A percentile compares a stretch with the other conserved stretches of the same genome.
These are phyloP conservation scores for Chiloscyllium plagiosum DNA, from an alignment of 2,113 vertebrate genomes.

Conservation along the genomic window DNA sequence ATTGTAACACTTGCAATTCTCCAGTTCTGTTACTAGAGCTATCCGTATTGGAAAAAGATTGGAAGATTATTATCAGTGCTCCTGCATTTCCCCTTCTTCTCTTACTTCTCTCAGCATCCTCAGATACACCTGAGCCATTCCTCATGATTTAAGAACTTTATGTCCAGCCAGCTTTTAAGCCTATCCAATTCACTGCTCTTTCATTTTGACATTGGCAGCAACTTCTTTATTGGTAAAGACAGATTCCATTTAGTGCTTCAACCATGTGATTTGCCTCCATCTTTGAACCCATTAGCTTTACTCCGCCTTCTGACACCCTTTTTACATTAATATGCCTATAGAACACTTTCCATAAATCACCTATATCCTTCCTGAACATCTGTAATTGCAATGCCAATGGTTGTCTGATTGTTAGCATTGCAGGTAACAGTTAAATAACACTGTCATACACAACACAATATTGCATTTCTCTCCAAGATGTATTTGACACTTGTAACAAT, in stretches of 20 bases:
- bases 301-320: neutral
- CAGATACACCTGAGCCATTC: too few species aligned
- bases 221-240: too few species aligned
- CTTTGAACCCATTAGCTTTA: neutral
- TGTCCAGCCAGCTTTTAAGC: too few species aligned
- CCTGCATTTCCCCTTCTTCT: neutral
- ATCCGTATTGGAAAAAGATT: too few species aligned
- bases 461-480: neutral
- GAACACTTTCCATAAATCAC: neutral
- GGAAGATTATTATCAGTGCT: too few species aligned
- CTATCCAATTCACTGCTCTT: too few species aligned
- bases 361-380: neutral
- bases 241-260: too few species aligned
- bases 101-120: too few species aligned
- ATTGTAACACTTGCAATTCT: too few species aligned
- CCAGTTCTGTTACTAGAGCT: too few species aligned
- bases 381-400: neutral
- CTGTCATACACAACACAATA: neutral
- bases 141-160: too few species aligned
- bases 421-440: neutral
- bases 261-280: neutral
- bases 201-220: too few species aligned
- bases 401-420: neutral
- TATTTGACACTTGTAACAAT: neutral
- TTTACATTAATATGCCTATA: neutral